Conservation (phyloP, 2,797 vertebrate genomes). For the Brotogeris chrysoptera region DNA sequence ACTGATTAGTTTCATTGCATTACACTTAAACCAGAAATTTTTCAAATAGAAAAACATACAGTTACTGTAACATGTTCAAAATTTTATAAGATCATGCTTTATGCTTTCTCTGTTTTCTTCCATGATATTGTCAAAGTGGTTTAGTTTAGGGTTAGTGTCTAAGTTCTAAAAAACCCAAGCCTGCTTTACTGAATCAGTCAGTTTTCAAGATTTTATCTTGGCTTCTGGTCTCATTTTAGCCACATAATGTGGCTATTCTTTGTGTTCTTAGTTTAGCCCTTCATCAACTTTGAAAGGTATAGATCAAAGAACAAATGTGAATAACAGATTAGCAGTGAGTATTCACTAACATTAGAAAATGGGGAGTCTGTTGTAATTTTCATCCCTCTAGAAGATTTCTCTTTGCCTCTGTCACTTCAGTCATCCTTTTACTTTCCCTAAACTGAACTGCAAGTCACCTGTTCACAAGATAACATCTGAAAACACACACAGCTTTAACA, state of each 20-base stretch:
- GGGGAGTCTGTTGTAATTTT: background rate
- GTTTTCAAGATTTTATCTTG: background rate
- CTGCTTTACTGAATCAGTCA: conserved; percentile 20
- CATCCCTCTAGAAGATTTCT: background rate
- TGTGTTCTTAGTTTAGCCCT: background rate
- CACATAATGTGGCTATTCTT: background rate
- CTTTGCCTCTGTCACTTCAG: background rate
- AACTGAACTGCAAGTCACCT: background rate
- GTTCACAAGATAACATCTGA: background rate
- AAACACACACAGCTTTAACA: background rate
- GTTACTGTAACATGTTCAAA: background rate
- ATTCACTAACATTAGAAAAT: background rate
- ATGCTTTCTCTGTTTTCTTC: background rate
- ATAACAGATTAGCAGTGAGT: background rate
- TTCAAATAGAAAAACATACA: background rate
- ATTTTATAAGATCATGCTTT: background rate
- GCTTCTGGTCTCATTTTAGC: conserved; percentile 8
- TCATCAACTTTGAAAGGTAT: background rate
- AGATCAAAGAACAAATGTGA: background rate
- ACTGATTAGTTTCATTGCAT: background rate
- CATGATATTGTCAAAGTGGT: conserved; percentile 54
- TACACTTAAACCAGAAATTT: background rate
- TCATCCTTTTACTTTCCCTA: background rate
- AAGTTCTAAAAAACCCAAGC: background rate
- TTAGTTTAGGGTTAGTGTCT: conserved; percentile 51